A percentile compares a stretch with the other conserved stretches of the same genome.
Evolutionary conservation across 2,113 vertebrate species (phyloP).

Genomic region (Cololabis saira): DNA sequence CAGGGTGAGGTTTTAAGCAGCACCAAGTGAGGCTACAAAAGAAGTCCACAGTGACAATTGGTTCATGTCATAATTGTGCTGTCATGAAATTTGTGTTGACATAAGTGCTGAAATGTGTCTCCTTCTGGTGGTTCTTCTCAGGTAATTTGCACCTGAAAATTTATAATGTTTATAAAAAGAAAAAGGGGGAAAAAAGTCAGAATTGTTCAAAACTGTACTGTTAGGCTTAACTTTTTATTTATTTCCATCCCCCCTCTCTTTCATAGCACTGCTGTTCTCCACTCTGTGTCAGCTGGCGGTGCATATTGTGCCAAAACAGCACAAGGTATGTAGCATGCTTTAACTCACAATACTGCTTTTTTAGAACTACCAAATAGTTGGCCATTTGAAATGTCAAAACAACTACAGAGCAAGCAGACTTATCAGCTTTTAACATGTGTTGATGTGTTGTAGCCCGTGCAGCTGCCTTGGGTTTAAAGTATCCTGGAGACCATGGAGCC

Average conservation of each 20-base stretch:
- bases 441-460: constrained; percentile 49
- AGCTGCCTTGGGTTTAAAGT: constrained; percentile 60
- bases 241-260: not conserved
- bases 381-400: constrained; percentile 25
- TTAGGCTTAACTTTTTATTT: constrained; percentile 22
- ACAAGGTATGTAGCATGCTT: constrained; percentile 51
- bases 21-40: constrained; percentile 29
- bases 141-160: constrained; percentile 38
- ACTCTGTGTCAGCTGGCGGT: constrained; percentile 64
- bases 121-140: constrained; percentile 35
- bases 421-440: not conserved
- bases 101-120: constrained; percentile 33
- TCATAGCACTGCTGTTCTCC: constrained; percentile 42
- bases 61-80: constrained; percentile 7
- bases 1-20: constrained; percentile 28
- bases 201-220: not conserved
- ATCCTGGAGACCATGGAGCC: constrained; percentile 48
- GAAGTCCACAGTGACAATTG: constrained; percentile 35
- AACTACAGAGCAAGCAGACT: not conserved
- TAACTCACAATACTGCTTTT: constrained; percentile 13
- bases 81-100: constrained; percentile 17
- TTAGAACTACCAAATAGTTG: constrained; percentile 25
- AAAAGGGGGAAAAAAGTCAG: not conserved
- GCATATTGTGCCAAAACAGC: constrained; percentile 67
- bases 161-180: constrained; percentile 16